Percentiles rank a stretch among this genome's conserved stretches.
Evolutionary conservation across 2,888 invertebrate species (phyloP).

Genomic region (Lingula anatina): DNA sequence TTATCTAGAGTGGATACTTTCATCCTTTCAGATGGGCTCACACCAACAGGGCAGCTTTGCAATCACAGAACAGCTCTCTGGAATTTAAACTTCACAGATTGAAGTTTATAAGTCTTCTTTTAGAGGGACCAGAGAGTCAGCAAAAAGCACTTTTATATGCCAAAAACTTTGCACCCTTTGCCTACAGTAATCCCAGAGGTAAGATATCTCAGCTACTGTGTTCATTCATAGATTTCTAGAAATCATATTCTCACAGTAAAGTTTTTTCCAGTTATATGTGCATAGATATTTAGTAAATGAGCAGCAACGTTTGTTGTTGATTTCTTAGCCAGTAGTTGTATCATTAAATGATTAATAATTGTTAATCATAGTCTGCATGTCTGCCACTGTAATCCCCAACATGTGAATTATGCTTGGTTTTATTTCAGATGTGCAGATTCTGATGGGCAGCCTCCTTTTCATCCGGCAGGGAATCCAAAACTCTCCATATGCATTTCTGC

Average conservation of each 20-base stretch:
- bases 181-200: constrained; percentile 71
- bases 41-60: constrained; percentile 68
- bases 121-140: constrained; percentile 65
- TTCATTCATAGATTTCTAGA: too few relatives aligned
- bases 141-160: constrained; percentile 84
- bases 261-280: too few relatives aligned
- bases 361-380: too few relatives aligned
- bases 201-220: too few relatives aligned
- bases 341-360: too few relatives aligned
- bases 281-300: too few relatives aligned
- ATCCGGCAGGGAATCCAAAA: constrained; percentile 71
- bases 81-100: constrained; percentile 79
- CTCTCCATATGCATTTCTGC: constrained; percentile 73
- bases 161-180: constrained; percentile 73
- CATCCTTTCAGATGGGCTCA: constrained; percentile 65
- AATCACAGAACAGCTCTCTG: constrained; percentile 61
- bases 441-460: constrained; percentile 82
- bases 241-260: too few relatives aligned
- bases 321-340: too few relatives aligned
- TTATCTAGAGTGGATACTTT: too few relatives aligned
- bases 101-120: constrained; percentile 70
- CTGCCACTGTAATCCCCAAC: too few relatives aligned
- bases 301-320: too few relatives aligned
- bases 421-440: constrained; percentile 70
- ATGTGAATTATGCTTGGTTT: too few relatives aligned